Conservation (phyloP, 2,113 vertebrate genomes). For the Aspiorhynchus laticeps region DNA sequence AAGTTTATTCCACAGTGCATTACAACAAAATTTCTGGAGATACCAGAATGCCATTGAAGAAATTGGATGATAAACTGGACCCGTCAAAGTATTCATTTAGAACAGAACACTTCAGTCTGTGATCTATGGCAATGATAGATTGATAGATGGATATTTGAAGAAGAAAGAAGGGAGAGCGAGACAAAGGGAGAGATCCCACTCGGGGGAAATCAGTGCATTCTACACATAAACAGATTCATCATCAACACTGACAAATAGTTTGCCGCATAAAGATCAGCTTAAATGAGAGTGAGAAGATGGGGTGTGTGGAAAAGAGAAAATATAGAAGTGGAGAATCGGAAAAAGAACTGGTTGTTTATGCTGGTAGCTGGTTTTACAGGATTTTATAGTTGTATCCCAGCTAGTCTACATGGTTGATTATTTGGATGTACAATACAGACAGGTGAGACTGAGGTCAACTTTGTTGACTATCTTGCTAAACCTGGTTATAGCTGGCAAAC, state of each 20-base stretch:
- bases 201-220: conserved; percentile 79
- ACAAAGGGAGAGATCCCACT: conserved; percentile 70
- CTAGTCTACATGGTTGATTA: neutral
- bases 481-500: neutral
- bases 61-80: conserved; percentile 17
- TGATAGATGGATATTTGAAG: conserved; percentile 47
- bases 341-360: neutral
- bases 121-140: conserved; percentile 49
- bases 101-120: conserved; percentile 25
- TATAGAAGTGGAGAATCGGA: neutral
- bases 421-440: neutral
- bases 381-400: neutral
- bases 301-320: conserved; percentile 2
- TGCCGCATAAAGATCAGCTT: conserved; percentile 76
- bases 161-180: conserved; percentile 49
- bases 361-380: neutral
- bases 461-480: neutral
- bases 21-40: neutral
- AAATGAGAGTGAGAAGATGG: conserved; percentile 53
- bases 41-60: conserved; percentile 20
- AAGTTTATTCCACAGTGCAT: conserved; percentile 10
- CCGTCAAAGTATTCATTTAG: neutral
- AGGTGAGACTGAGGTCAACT: neutral
- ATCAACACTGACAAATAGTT: conserved; percentile 78
- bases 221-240: conserved; percentile 82